Evolutionary conservation across 2,797 vertebrate genomes (phyloP).

Genomic region (Poecilia velifera): DNA sequence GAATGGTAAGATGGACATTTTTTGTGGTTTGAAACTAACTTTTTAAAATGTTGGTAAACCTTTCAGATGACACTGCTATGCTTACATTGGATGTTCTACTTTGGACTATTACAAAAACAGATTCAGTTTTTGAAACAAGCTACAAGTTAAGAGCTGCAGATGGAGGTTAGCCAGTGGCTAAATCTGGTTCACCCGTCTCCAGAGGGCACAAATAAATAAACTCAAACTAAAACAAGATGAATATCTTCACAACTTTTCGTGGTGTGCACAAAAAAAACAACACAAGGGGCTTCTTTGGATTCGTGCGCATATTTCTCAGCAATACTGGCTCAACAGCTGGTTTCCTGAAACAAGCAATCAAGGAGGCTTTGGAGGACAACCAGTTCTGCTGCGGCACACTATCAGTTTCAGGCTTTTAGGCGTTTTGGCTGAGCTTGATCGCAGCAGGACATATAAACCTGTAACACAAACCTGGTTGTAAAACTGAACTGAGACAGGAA

Average conservation of each 20-base stretch:
- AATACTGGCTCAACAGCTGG: conserved; percentile 18
- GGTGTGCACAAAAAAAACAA: background rate
- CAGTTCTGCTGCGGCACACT: conserved; percentile 41
- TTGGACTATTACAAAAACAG: background rate
- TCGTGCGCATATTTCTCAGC: conserved; percentile 8
- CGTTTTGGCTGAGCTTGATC: conserved; percentile 56
- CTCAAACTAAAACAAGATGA: background rate
- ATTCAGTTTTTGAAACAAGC: background rate
- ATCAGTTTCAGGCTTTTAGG: conserved; percentile 43
- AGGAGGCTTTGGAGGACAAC: conserved; percentile 31
- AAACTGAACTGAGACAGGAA: conserved; percentile 68
- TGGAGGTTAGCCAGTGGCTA: background rate
- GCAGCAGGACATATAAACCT: conserved; percentile 42
- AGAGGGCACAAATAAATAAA: background rate
- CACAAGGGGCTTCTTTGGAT: conserved; percentile 1
- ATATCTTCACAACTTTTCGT: background rate
- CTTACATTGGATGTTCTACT: background rate
- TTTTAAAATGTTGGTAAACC: background rate
- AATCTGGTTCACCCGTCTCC: background rate
- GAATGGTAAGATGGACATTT: background rate
- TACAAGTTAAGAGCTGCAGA: background rate
- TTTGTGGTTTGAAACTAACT: background rate
- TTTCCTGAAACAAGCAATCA: conserved; percentile 27
- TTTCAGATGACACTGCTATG: background rate
- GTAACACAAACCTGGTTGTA: conserved; percentile 66